These are phyloP conservation scores for Sebastes taczanowskii DNA, from an alignment of 2,797 vertebrate genomes.

Conservation along the genomic window DNA sequence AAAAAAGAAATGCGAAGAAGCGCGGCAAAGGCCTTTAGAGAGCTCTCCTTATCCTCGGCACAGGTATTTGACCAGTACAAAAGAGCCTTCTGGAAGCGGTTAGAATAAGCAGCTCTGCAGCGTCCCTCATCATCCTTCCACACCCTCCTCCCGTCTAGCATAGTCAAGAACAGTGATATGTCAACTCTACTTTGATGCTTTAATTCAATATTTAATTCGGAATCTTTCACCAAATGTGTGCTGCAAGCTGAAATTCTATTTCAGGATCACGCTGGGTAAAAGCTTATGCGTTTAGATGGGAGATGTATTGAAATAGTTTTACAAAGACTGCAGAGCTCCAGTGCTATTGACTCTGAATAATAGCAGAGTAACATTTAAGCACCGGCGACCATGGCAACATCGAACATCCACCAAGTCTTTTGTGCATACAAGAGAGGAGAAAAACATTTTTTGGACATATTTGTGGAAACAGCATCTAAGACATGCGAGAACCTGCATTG, in stretches of 20 bases:
- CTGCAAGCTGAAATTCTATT: neutral
- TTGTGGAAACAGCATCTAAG: neutral
- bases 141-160: neutral
- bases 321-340: neutral
- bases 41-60: slow-evolving; percentile 18
- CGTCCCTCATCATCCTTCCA: slow-evolving; percentile 1
- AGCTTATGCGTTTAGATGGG: neutral
- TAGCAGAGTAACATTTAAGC: neutral
- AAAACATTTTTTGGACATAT: neutral
- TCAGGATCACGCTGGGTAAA: neutral
- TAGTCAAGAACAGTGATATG: neutral
- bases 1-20: slow-evolving; percentile 10
- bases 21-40: slow-evolving; percentile 7
- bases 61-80: slow-evolving; percentile 31
- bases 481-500: too few species aligned
- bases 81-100: slow-evolving; percentile 21
- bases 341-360: neutral
- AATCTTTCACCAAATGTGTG: neutral
- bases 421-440: neutral
- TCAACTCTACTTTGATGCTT: neutral
- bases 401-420: neutral
- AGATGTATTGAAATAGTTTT: neutral
- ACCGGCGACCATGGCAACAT: neutral
- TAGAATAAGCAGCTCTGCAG: slow-evolving; percentile 11
- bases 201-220: neutral